Percentiles rank a stretch among this genome's conserved stretches.
Evolutionary conservation across 2,888 invertebrate genomes (phyloP).

Genomic region (Agriopis aurantiaria): DNA sequence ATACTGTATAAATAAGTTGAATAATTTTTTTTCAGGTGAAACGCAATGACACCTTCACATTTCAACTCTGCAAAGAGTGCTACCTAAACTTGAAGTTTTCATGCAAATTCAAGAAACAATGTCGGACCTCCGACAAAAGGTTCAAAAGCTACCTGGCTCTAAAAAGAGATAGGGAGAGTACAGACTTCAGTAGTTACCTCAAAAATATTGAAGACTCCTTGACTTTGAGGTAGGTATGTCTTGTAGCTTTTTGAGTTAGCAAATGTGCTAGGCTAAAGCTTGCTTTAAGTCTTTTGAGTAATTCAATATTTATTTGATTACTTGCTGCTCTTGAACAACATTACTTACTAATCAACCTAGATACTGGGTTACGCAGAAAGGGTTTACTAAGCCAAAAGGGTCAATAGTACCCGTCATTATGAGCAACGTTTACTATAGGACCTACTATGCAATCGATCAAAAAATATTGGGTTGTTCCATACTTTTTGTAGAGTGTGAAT

Average conservation of each 20-base stretch:
- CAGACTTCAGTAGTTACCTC: slow-evolving; percentile 68
- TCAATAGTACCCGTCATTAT: no score
- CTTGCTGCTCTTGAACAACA: no score
- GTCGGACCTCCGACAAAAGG: slow-evolving; percentile 74
- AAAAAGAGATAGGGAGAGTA: slow-evolving; percentile 63
- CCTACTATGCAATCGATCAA: no score
- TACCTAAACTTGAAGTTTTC: slow-evolving; percentile 70
- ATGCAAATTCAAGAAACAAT: slow-evolving; percentile 80
- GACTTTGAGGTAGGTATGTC: slow-evolving; percentile 60
- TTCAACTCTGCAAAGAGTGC: slow-evolving; percentile 81
- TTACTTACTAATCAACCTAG: no score
- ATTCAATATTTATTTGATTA: no score
- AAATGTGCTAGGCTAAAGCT: background rate
- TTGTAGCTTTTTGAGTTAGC: background rate
- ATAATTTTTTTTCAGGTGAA: slow-evolving; percentile 67
- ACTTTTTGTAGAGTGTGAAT: no score
- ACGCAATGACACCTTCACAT: slow-evolving; percentile 69
- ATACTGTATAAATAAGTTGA: no score
- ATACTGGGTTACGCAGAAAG: no score
- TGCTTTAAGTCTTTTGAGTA: no score
- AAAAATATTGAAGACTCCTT: slow-evolving; percentile 68
- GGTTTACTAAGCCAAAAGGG: no score
- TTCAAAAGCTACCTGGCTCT: slow-evolving; percentile 66
- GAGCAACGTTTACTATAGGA: no score
- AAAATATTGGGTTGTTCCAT: no score